Percentiles rank a stretch among this genome's conserved stretches.
phyloP scores from a whole-genome alignment of 1,140 invertebrate species.

The Pogonognathellus flavescens region DNA sequence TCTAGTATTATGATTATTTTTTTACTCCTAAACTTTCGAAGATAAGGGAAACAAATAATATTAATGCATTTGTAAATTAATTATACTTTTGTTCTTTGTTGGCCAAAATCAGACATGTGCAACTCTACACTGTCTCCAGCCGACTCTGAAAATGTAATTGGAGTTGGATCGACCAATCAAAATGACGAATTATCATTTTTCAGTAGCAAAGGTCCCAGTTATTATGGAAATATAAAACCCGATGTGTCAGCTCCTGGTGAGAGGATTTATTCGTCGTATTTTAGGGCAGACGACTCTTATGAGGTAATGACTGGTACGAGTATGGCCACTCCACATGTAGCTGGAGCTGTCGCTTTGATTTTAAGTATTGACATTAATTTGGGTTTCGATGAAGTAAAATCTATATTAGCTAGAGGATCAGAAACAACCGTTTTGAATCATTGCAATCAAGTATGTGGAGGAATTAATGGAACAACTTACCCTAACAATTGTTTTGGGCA shows the following conservation, averaged over 20 bases:
- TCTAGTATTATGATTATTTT: no score
- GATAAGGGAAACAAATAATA: no score
- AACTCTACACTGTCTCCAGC: background rate
- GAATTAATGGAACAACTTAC: background rate
- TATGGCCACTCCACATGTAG: background rate
- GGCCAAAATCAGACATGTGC: no score
- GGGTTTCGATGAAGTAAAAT: background rate
- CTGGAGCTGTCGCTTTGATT: conserved; percentile 15
- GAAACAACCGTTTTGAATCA: background rate
- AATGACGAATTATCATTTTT: background rate
- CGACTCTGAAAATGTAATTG: background rate
- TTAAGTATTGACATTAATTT: background rate
- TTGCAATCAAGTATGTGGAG: background rate
- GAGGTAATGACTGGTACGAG: background rate
- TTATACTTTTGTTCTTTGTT: no score
- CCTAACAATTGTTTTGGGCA: background rate
- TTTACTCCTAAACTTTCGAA: no score
- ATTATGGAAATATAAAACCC: conserved; percentile 1
- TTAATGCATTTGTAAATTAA: no score
- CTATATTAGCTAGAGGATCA: background rate
- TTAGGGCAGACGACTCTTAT: background rate
- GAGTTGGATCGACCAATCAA: background rate
- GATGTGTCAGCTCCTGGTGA: background rate
- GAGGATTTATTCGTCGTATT: background rate
- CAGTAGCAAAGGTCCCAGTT: background rate